phyloP scores from a whole-genome alignment of 2,113 vertebrate species.

The Crotophaga sulcirostris region DNA sequence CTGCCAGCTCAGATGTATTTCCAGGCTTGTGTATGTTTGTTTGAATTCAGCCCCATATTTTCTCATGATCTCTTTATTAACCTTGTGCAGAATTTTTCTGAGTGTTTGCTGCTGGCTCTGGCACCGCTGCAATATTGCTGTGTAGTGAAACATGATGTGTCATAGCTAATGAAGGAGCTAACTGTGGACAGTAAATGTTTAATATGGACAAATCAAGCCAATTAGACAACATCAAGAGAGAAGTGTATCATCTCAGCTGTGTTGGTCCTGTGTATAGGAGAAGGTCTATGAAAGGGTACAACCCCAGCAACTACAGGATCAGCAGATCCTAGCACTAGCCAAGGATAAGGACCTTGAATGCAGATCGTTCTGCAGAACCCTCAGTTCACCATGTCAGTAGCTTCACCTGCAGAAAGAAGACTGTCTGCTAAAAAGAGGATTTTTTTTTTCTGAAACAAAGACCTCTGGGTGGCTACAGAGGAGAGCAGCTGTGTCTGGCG shows the following conservation, averaged over 20 bases:
- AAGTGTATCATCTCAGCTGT: neutral
- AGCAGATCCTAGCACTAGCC: neutral
- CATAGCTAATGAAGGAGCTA: neutral
- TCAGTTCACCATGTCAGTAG: neutral
- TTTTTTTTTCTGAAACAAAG: neutral
- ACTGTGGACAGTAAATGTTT: neutral
- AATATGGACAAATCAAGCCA: neutral
- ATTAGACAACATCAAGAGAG: neutral
- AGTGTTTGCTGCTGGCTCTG: neutral
- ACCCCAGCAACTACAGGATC: fast-evolving
- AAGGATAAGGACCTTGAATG: neutral
- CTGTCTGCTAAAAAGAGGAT: neutral
- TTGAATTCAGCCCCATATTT: neutral
- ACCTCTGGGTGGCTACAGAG: neutral
- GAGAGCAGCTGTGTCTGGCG: fast-evolving
- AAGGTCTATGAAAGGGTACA: neutral
- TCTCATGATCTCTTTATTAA: neutral
- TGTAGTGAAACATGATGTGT: constrained; percentile 5
- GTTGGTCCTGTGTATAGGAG: neutral
- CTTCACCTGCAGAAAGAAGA: neutral
- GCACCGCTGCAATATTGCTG: neutral
- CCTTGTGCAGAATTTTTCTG: neutral
- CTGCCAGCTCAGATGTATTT: neutral
- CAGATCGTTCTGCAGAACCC: neutral
- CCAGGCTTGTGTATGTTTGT: neutral